Base-by-base conservation (phyloP, 2,888 invertebrate genomes). In the Sepiola atlantica region DNA sequence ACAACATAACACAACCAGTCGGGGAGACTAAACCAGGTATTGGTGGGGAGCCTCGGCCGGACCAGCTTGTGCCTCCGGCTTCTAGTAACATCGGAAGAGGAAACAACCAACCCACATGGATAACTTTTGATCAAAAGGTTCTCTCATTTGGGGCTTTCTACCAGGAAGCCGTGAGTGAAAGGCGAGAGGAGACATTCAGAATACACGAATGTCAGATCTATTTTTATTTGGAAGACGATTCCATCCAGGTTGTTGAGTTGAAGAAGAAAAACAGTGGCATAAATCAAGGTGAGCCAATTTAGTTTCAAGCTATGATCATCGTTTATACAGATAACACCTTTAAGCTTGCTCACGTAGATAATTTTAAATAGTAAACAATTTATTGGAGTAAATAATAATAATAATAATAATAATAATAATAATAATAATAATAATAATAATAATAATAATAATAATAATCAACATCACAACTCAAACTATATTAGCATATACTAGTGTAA, bases 201-300 rank as follows among this genome's bases (percentile, higher is more conserved):
- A 97, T 99, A 94, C 98, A 99, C 45, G 98, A 98, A 96, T 98
- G 99, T 10, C 98, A 98, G 95, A 98, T 99, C 94, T 98, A 98
- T 95, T 99, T 98, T 97, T 99, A 98, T 96, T 98, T 99, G 92
- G 99, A 99, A 97, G 99, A 99, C 97, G 99, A 99, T 32, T 99
- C 99, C 1, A 98, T 99, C 95, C 98, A 99, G 97, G 98, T 99
- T 8, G 97, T 98, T 94, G 99, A 99, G 95, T 99, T 99, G 0
- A 98, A 98, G 96, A 98, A 98, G 20, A 98, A 98, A 94, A 99
- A 99, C 97, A 98, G 99, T 96, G 99, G 99, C 12, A 98, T 98
- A 95, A 98, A 98, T 77, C 99, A 99, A 98, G 99, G 99, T 98
- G 97, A 95, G 95, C 92, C n/a, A 14, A 90, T n/a, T 90, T 90